Evolutionary conservation across 2,888 invertebrate species (phyloP), one percentile per base, ranked within the genome.

Genomic region (Stictocephala bisonia): DNA sequence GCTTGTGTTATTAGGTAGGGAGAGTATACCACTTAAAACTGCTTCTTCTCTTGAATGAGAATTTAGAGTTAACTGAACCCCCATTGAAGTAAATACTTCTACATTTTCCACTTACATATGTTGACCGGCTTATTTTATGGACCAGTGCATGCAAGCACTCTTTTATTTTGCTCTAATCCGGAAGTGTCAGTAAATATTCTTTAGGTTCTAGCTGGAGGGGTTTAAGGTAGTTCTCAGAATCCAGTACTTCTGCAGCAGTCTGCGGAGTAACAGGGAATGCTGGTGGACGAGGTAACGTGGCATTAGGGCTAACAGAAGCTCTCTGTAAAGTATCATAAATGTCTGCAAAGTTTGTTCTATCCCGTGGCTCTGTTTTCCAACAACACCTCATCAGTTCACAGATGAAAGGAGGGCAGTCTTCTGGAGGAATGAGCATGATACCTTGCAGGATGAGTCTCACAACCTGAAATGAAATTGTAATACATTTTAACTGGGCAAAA

Each of bases 351-450:
- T 87, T 88, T 53, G 91, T 88, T 66, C 95, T 86, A 78, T 94
- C 92, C 69, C 89, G 87, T 0, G 95, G 92, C 79, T 95, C 94
- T 0, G 90, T 88, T 80, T 91, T 90, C 94, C 94, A 94, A 79
- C 94, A 94, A 13, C 89, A 88, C 7, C 88, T 87, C 93, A 94
- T 94, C 76, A 94, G 83, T 74, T 91, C 90, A 79, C 90, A 90
- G 4, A 93, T 89, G 68, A 90, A 86, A 0, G 88, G 84, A 0
- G 93, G 93, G 80, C 92, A 93, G 79, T 91, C 91, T 75, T 92
- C 91, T 0, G 95, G 94, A 0, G 93, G 91, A 31, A 91, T 90
- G 64, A 95, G 85, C 82, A 93, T 89, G 74, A 93, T 92, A 2
- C 93, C 93, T 80, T 91, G 91, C 18, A 93, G 86, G 75, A 95